Base-by-base conservation (phyloP, 2,113 vertebrate genomes). In the Sander lucioperca region DNA sequence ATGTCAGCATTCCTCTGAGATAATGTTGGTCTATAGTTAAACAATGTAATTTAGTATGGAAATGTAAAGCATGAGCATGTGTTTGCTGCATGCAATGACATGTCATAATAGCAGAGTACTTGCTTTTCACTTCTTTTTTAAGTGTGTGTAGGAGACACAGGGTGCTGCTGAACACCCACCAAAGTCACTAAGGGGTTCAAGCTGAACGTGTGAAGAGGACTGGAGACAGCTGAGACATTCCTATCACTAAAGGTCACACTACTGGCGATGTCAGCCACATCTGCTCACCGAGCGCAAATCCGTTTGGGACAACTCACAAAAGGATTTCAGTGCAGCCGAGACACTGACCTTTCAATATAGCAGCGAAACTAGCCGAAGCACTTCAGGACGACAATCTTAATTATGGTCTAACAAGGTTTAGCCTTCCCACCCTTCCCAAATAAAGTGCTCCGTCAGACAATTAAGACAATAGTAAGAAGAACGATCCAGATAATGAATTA, bases 191-290 rank as follows among this genome's bases (percentile, higher is more conserved):
- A 83, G 85, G 80, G 77, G 86, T 64, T 89, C 74, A 54, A 45
- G 79, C 69, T 72, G 64, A 87, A 70, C 45, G 57, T 81, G 80
- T 79, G 76, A 86, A 70, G 72, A 69, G 72, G 80, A 86, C 72
- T 87, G 85, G 77, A 88, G 86, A 86, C 77, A 88, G 86, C 80
- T 63, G 83, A 91, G 91, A 91, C 84, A 86, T 86, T 91, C 91
- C 90, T 79, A 89, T 89, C 85, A 88, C 85, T 91, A 95, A 95
- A 95, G 94, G 93, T 94, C 94, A 94, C 54, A 73, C 72, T 74
- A 84, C 80, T 85, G 91, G 83, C 87, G 54, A 88, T 87, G 89
- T 92, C 91, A 88, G 87, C 89, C 89, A 88, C 91, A 92, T 95
- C 93, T 93, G 93, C 90, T 92, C 88, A 86, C 86, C 72, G n/a